Conservation (phyloP, 2,888 invertebrate genomes). For the Mechanitis messenoides region DNA sequence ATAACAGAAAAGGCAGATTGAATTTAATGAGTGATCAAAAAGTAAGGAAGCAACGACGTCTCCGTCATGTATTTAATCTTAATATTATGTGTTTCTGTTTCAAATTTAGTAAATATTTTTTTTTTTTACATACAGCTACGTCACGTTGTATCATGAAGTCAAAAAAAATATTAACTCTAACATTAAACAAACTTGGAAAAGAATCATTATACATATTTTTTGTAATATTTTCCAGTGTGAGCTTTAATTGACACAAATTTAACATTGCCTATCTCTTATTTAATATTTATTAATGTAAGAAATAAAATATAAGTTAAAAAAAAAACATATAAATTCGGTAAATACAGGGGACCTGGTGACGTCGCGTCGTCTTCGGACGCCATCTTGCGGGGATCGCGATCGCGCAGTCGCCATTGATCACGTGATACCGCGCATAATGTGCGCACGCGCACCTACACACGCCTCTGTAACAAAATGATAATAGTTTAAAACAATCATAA, state of each 20-base stretch:
- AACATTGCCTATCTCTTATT: conserved; percentile 8
- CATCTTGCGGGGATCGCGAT: conserved; percentile 65
- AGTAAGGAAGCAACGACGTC: conserved; percentile 30
- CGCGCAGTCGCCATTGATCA: conserved; percentile 67
- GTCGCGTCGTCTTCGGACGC: conserved; percentile 65
- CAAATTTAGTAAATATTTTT: too few species aligned
- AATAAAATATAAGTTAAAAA: conserved; percentile 1
- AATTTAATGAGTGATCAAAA: conserved; percentile 29
- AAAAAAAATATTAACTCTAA: too few species aligned
- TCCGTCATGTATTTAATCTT: conserved; percentile 28
- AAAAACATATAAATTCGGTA: conserved; percentile 31
- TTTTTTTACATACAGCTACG: too few species aligned
- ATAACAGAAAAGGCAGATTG: conserved; percentile 32
- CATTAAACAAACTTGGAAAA: conserved; percentile 5
- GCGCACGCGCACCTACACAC: conserved; percentile 33
- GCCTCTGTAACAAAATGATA: conserved; percentile 41
- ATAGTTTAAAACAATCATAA: conserved; percentile 6
- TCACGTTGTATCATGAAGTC: too few species aligned
- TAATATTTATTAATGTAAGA: conserved; percentile 5
- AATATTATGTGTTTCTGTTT: conserved; percentile 3
- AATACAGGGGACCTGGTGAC: conserved; percentile 60
- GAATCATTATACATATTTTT: too few species aligned
- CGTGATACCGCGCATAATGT: conserved; percentile 50
- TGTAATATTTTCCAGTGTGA: too few species aligned
- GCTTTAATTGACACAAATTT: too few species aligned